These are phyloP conservation scores for Ceratina calcarata DNA, from an alignment of 1,140 invertebrate genomes.

Conservation along the genomic window DNA sequence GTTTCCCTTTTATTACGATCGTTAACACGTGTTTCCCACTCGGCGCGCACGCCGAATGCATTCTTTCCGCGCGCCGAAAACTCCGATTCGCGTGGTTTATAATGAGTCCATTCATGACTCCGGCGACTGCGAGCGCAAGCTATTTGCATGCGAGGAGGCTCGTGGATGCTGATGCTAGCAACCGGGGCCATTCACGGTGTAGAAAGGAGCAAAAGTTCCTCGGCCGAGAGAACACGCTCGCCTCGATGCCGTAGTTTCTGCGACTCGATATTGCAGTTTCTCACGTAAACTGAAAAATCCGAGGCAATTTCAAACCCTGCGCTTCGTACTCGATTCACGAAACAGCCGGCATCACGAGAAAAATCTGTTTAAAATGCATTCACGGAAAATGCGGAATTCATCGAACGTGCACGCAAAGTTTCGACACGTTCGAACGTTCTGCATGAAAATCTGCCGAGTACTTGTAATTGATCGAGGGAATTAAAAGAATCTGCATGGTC, in stretches of 20 bases:
- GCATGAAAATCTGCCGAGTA: no score
- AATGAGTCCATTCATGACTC: constrained; percentile 30
- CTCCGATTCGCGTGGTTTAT: constrained; percentile 15
- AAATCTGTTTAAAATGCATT: no score
- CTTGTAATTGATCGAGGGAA: neutral
- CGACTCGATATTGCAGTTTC: constrained; percentile 6
- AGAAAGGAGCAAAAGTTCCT: neutral
- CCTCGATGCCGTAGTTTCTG: neutral
- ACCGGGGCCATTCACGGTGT: constrained; percentile 1
- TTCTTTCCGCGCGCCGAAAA: constrained; percentile 7
- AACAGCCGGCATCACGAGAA: no score
- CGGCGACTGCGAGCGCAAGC: neutral
- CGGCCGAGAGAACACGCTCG: no score
- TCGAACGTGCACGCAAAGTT: no score
- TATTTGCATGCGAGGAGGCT: neutral
- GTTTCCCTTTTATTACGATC: neutral
- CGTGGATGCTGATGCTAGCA: neutral
- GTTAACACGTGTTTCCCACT: neutral
- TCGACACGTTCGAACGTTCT: no score
- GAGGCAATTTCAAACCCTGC: no score
- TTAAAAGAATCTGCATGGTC: neutral
- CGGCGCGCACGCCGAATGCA: neutral
- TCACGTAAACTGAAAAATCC: no score
- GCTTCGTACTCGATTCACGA: no score
- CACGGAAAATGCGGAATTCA: no score